A percentile compares a stretch with the other conserved stretches of the same genome.
Evolutionary conservation across 2,888 invertebrate genomes (phyloP).

Genomic region (Syrphus vitripennis): DNA sequence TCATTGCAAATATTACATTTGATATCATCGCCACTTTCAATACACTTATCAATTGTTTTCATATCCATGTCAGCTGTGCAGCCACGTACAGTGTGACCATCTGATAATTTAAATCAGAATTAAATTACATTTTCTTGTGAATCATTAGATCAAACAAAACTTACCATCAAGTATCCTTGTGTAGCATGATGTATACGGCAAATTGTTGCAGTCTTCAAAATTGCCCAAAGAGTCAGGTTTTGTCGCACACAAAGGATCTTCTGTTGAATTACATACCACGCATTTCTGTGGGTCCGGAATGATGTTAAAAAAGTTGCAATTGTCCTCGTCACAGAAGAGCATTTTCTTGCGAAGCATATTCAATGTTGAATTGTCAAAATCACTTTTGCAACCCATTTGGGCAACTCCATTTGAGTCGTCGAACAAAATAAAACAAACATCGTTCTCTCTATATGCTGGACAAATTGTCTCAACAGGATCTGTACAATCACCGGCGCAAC

Average conservation of each 20-base stretch:
- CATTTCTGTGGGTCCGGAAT: slow-evolving; percentile 69
- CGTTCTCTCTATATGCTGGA: slow-evolving; percentile 73
- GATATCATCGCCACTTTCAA: slow-evolving; percentile 25
- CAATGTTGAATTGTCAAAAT: slow-evolving; percentile 71
- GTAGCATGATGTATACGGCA: slow-evolving; percentile 74
- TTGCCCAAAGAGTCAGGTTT: accelerated
- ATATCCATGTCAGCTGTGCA: slow-evolving; percentile 74
- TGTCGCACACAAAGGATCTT: slow-evolving; percentile 70
- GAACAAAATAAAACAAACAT: slow-evolving; percentile 76
- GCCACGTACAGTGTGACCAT: slow-evolving; percentile 75
- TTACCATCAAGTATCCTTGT: slow-evolving; percentile 72
- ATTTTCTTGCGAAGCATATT: slow-evolving; percentile 73
- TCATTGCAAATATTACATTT: slow-evolving; percentile 73
- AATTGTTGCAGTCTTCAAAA: slow-evolving; percentile 64
- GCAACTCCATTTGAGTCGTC: slow-evolving; percentile 50
- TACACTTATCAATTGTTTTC: slow-evolving; percentile 73
- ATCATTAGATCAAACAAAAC: background rate
- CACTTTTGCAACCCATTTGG: slow-evolving; percentile 77
- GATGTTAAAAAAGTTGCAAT: slow-evolving; percentile 75
- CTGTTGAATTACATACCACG: slow-evolving; percentile 73
- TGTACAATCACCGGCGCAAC: slow-evolving; percentile 73
- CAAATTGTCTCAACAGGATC: slow-evolving; percentile 69
- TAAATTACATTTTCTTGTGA: background rate
- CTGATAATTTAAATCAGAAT: slow-evolving; percentile 58
- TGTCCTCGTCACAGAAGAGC: slow-evolving; percentile 74